Evolutionary conservation across 2,797 vertebrate genomes (phyloP).

Genomic region (Nannoperca obscura): DNA sequence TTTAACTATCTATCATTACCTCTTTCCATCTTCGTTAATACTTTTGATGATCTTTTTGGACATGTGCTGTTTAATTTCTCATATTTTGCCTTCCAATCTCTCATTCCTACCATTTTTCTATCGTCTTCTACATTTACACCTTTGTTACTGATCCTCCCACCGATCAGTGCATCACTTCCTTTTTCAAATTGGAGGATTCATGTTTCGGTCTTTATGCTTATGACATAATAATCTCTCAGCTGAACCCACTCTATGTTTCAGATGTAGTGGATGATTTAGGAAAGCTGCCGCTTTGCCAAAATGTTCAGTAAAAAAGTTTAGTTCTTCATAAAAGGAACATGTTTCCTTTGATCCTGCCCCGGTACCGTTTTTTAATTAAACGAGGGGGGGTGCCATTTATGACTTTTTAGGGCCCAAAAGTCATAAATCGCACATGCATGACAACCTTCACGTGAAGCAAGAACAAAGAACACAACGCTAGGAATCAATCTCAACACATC

Average conservation of each 20-base stretch:
- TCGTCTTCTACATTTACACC: not conserved
- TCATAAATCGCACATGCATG: slow-evolving; percentile 40
- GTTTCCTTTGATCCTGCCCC: not conserved
- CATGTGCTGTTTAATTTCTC: not conserved
- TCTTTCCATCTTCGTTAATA: not conserved
- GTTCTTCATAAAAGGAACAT: slow-evolving; percentile 6
- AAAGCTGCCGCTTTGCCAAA: slow-evolving; percentile 18
- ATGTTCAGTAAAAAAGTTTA: not conserved
- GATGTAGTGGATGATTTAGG: slow-evolving; percentile 1
- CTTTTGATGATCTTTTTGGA: not conserved
- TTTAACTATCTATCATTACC: not conserved
- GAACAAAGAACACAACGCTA: too few species aligned
- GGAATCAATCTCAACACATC: too few species aligned
- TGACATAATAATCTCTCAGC: slow-evolving; percentile 4
- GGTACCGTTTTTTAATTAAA: slow-evolving; percentile 11
- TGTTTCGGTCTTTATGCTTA: not conserved
- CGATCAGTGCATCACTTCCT: slow-evolving; percentile 2
- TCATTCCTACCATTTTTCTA: not conserved
- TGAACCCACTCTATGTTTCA: not conserved
- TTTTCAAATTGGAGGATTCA: not conserved
- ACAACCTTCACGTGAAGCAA: not conserved
- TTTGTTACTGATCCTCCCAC: not conserved
- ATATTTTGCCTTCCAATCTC: not conserved
- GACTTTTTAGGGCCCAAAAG: not conserved
- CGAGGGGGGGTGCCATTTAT: not conserved